Percentiles rank a stretch among this genome's conserved stretches.
phyloP scores from a whole-genome alignment of 2,888 invertebrate species.

The Muschampia plurimacula region DNA sequence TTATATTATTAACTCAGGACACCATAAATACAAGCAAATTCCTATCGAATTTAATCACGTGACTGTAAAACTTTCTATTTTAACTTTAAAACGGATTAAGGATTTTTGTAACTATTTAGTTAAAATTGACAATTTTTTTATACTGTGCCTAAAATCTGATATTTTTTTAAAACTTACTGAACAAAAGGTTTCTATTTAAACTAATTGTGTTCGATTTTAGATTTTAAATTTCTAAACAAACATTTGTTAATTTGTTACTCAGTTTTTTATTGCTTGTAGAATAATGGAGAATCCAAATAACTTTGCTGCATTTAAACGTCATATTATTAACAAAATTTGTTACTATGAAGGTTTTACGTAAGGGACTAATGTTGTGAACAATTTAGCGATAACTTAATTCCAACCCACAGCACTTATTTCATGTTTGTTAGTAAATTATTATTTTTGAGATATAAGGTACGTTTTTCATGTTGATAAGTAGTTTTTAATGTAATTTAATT shows the following conservation, averaged over 20 bases:
- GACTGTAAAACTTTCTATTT: background rate
- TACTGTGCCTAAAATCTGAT: background rate
- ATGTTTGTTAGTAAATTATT: constrained; percentile 85
- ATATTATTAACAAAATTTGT: background rate
- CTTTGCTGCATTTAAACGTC: constrained; percentile 19
- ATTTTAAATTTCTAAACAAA: background rate
- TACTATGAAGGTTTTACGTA: constrained; percentile 19
- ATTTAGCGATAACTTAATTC: constrained; percentile 47
- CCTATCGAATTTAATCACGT: background rate
- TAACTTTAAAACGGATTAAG: background rate
- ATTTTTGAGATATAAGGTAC: constrained; percentile 83
- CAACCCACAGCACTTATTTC: constrained; percentile 50
- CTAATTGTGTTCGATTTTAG: background rate
- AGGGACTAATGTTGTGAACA: constrained; percentile 41
- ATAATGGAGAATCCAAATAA: background rate
- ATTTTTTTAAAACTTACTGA: background rate
- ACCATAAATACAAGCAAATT: background rate
- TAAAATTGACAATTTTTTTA: background rate
- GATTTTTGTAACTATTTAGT: background rate
- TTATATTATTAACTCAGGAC: background rate
- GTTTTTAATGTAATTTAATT: constrained; percentile 82
- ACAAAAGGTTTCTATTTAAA: background rate
- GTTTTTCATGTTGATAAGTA: constrained; percentile 81
- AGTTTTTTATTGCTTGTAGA: background rate
- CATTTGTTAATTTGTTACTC: background rate